phyloP scores from a whole-genome alignment of 2,113 vertebrate genomes.

The Bufo gargarizans region DNA sequence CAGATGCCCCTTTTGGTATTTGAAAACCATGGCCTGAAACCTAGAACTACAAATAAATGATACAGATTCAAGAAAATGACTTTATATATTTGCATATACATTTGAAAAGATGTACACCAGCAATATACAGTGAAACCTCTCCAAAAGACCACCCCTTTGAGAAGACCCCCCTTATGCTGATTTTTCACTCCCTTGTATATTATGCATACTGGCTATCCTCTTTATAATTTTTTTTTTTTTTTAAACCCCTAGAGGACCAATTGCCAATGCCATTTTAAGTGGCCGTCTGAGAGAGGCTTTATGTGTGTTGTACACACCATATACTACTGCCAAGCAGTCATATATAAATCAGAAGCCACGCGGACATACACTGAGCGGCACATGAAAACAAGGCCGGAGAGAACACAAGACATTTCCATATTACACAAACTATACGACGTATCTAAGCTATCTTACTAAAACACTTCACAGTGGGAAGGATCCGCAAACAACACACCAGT shows the following conservation, averaged over 20 bases:
- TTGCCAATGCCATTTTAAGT: too few species aligned
- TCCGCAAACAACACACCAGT: not conserved
- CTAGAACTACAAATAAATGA: not conserved
- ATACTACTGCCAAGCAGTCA: slow-evolving; percentile 37
- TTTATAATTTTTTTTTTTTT: too few species aligned
- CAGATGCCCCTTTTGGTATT: too few species aligned
- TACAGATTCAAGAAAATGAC: slow-evolving; percentile 48
- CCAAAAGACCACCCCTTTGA: too few species aligned
- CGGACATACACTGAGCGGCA: not conserved
- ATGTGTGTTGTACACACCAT: slow-evolving; percentile 49
- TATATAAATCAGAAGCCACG: slow-evolving; percentile 1
- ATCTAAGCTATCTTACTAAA: not conserved
- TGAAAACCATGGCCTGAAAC: not conserved
- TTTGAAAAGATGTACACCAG: slow-evolving; percentile 63
- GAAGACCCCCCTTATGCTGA: too few species aligned
- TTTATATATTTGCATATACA: slow-evolving; percentile 42
- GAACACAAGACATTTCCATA: not conserved
- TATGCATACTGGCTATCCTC: too few species aligned
- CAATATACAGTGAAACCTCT: slow-evolving; percentile 1
- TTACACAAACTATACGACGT: not conserved
- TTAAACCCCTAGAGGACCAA: too few species aligned
- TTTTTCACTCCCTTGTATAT: too few species aligned
- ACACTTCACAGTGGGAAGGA: not conserved
- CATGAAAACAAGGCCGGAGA: not conserved
- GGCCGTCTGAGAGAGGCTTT: too few species aligned